Percentiles rank a stretch among this genome's conserved stretches.
These are phyloP conservation scores for Alviniconcha marisindica DNA, from an alignment of 1,140 invertebrate species.

Conservation along the genomic window DNA sequence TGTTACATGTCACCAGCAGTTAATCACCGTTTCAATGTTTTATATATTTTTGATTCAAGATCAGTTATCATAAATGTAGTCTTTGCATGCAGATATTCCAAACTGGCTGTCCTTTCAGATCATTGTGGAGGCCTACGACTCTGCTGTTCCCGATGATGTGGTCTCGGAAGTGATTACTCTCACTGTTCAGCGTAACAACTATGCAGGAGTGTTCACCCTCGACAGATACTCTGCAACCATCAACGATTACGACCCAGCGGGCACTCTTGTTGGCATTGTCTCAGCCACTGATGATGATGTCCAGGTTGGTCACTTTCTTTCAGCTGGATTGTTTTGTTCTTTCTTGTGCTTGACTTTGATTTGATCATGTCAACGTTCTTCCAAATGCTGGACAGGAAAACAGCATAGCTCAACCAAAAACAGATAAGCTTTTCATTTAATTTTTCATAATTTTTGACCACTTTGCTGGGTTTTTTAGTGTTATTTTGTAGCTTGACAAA, in stretches of 20 bases:
- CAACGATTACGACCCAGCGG: conserved; percentile 60
- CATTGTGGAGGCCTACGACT: conserved; percentile 63
- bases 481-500: too few relatives aligned
- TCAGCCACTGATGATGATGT: conserved; percentile 65
- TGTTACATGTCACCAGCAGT: too few relatives aligned
- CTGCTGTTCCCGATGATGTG: conserved; percentile 50
- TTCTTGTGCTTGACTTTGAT: too few relatives aligned
- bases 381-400: too few relatives aligned
- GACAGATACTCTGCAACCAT: conserved; percentile 48
- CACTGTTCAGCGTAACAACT: conserved; percentile 83
- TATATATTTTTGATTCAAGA: too few relatives aligned
- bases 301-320: conserved; percentile 51
- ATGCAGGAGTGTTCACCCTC: conserved; percentile 87
- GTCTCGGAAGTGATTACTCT: conserved; percentile 54
- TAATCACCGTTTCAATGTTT: too few relatives aligned
- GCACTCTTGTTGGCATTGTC: conserved; percentile 57
- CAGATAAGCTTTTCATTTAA: too few relatives aligned
- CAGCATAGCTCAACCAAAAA: too few relatives aligned
- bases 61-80: too few relatives aligned
- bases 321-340: background rate
- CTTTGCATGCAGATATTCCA: background rate
- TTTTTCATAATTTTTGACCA: too few relatives aligned
- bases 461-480: too few relatives aligned
- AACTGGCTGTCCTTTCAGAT: conserved; percentile 56
- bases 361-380: too few relatives aligned